Evolutionary conservation across 2,797 vertebrate genomes (phyloP).

Genomic region (Poecilia wingei): DNA sequence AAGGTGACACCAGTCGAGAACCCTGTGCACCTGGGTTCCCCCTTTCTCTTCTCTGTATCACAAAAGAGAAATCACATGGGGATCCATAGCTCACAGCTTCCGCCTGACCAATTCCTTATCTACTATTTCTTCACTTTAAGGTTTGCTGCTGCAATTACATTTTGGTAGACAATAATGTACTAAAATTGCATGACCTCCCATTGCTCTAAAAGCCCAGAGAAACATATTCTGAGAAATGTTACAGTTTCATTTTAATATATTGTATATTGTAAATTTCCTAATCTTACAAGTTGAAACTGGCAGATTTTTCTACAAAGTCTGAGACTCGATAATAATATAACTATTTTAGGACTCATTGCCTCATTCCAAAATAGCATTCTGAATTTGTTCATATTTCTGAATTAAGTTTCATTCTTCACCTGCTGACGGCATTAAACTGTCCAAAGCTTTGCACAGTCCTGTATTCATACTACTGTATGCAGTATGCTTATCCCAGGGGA

Average conservation of each 20-base stretch:
- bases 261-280: background rate
- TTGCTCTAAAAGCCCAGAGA: background rate
- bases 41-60: background rate
- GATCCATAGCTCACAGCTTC: background rate
- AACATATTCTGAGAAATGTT: background rate
- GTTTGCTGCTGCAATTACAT: background rate
- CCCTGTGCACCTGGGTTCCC: background rate
- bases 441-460: background rate
- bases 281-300: background rate
- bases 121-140: background rate
- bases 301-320: background rate
- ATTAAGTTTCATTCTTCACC: background rate
- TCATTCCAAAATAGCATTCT: background rate
- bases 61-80: background rate
- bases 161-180: background rate
- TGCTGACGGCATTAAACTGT: background rate
- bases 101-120: background rate
- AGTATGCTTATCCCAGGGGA: background rate
- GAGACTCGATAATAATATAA: background rate
- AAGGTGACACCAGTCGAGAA: conserved; percentile 51
- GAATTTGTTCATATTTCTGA: background rate
- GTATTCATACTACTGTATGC: background rate
- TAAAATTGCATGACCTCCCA: background rate
- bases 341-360: background rate
- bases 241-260: background rate